Base-by-base conservation (phyloP, 2,888 invertebrate species). In the Tenthredo amoena region DNA sequence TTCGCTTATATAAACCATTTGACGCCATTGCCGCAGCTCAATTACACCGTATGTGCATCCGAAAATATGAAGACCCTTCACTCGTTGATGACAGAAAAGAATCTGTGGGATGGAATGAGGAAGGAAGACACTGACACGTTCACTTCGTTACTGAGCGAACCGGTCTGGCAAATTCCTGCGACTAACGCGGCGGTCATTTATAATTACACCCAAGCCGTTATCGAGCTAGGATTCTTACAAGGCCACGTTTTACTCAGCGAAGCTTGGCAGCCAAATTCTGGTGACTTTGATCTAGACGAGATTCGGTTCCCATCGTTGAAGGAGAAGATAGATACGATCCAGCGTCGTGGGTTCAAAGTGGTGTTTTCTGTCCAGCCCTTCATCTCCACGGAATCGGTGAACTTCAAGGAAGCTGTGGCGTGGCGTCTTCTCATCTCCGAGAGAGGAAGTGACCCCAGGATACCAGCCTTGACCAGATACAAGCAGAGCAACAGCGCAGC, bases 321-420 rank as follows among this genome's bases (percentile, higher is more conserved):
- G 85, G 96, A 96, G 85, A 97, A 97, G 1, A 96, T 98, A 9
- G 96, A 97, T 89, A 96, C 97, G 83, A 95, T 98, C 58, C 97
- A 97, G 87, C 95, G 98, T 50, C 94, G 98, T 87, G 98, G 98
- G 0, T 99, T 98, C 88, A 96, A 97, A 90, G 96, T 99, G 18
- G 97, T 97, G 0, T 96, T 99, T 88, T 97, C 98, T n/a, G 95
- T 98, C 0, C 98, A 98, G 91, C 98, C 99, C 0, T 99, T 98
- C 91, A 96, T 98, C 50, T 97, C 97, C 83, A 97, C 98, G 0
- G 97, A 98, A 90, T 98, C 98, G 87, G 94, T 94, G 1, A 97
- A 97, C 90, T 98, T 98, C 91, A 96, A 96, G 84, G 96, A 97
- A 89, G 96, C 97, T 0, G 97, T 98, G 0, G 95, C 96, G 82